Conservation (phyloP, 2,113 vertebrate species). For the Panthera leo region DNA sequence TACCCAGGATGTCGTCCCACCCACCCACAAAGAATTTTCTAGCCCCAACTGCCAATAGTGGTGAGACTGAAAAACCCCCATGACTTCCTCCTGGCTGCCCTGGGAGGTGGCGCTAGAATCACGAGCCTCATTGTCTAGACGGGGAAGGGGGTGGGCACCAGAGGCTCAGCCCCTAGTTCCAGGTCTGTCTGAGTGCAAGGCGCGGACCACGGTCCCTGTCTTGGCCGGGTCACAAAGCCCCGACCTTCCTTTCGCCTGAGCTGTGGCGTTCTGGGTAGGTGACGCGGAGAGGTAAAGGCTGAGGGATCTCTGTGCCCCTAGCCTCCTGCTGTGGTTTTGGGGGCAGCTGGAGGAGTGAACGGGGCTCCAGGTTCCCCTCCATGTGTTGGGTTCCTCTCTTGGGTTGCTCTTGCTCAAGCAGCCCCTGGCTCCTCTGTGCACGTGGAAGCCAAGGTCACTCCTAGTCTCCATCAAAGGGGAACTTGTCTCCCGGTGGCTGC, state of each 20-base stretch:
- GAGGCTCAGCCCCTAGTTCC: not conserved
- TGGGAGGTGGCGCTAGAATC: accelerated
- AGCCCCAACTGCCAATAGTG: not conserved
- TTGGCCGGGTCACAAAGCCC: accelerated
- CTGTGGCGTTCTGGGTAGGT: not conserved
- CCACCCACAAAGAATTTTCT: not conserved
- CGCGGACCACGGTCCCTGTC: too few species aligned
- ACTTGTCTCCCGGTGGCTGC: accelerated
- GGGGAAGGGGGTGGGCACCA: not conserved
- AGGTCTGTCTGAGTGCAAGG: not conserved
- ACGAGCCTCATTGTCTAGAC: not conserved
- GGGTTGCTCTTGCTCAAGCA: not conserved
- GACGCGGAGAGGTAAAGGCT: not conserved
- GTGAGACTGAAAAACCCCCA: not conserved
- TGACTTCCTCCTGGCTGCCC: not conserved
- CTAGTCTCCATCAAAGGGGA: not conserved
- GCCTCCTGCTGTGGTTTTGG: not conserved
- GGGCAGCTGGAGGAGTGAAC: not conserved
- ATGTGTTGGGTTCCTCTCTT: not conserved
- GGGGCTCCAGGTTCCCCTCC: not conserved
- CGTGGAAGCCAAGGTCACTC: not conserved
- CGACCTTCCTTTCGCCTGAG: not conserved
- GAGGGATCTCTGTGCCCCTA: not conserved
- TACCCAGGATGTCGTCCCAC: not conserved
- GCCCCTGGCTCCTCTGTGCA: not conserved